phyloP scores from a whole-genome alignment of 1,140 invertebrate species.

The Paralvinella palmiformis region DNA sequence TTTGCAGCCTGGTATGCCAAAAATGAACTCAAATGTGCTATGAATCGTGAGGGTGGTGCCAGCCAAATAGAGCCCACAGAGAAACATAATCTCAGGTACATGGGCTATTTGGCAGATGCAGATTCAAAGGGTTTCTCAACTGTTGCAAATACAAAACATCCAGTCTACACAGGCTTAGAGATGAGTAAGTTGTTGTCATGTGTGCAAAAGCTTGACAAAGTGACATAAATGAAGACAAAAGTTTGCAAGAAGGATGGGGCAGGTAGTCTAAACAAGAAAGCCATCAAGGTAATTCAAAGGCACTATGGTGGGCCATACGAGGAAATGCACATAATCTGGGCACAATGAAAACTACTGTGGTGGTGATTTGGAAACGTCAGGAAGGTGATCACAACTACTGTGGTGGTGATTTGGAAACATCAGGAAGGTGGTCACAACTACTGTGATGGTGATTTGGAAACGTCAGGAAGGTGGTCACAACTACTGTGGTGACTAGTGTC shows the following conservation, averaged over 20 bases:
- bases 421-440: not conserved
- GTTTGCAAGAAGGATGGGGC: not conserved
- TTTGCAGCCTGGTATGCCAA: not conserved
- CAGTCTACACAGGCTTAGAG: conserved; percentile 1
- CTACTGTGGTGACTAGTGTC: not conserved
- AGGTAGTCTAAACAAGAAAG: not conserved
- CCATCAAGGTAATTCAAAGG: conserved; percentile 1
- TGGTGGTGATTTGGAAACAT: conserved; percentile 3
- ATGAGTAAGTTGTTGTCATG: not conserved
- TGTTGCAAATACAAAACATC: not conserved
- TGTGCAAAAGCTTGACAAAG: too few relatives aligned
- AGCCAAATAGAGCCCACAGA: conserved; percentile 2
- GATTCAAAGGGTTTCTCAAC: too few relatives aligned
- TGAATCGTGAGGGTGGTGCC: not conserved
- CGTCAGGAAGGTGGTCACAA: not conserved
- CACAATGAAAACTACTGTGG: not conserved
- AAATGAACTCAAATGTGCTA: not conserved
- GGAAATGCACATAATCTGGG: too few relatives aligned
- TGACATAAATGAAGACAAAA: too few relatives aligned
- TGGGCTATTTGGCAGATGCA: not conserved
- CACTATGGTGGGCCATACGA: not conserved
- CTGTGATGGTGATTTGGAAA: not conserved
- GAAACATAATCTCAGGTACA: conserved; percentile 3
- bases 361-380: not conserved
- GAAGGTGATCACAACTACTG: not conserved